A percentile compares a stretch with the other conserved stretches of the same genome.
Evolutionary conservation across 92 coral and sea anemone genomes (phyloP).

Genomic region (Epizoanthus stellaris): DNA sequence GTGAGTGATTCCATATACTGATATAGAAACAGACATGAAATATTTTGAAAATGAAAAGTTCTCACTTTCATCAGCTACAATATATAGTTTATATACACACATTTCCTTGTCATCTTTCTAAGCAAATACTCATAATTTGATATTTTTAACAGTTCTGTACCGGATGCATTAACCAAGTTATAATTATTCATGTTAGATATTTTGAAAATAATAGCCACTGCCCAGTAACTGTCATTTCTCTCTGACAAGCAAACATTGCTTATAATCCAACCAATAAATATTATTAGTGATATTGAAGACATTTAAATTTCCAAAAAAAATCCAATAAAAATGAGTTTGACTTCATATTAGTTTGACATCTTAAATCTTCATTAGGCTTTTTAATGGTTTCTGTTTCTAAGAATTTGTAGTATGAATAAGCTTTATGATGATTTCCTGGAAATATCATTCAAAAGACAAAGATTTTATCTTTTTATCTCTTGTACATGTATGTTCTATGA

Average conservation of each 20-base stretch:
- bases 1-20: too few species aligned
- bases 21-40: background rate
- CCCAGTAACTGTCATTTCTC: background rate
- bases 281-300: background rate
- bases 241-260: conserved; percentile 5
- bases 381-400: too few species aligned
- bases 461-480: too few species aligned
- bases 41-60: background rate
- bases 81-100: background rate
- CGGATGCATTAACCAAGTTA: background rate
- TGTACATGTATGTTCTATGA: too few species aligned
- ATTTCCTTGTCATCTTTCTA: background rate
- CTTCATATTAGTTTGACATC: too few species aligned
- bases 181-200: background rate
- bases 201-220: background rate
- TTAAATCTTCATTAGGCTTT: too few species aligned
- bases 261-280: background rate
- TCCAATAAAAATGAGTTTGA: background rate
- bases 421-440: too few species aligned
- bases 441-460: too few species aligned
- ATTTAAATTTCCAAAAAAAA: background rate
- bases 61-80: background rate
- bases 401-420: too few species aligned
- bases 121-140: background rate
- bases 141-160: background rate